phyloP scores from a whole-genome alignment of 2,888 invertebrate genomes.

The Eristalis tenax region DNA sequence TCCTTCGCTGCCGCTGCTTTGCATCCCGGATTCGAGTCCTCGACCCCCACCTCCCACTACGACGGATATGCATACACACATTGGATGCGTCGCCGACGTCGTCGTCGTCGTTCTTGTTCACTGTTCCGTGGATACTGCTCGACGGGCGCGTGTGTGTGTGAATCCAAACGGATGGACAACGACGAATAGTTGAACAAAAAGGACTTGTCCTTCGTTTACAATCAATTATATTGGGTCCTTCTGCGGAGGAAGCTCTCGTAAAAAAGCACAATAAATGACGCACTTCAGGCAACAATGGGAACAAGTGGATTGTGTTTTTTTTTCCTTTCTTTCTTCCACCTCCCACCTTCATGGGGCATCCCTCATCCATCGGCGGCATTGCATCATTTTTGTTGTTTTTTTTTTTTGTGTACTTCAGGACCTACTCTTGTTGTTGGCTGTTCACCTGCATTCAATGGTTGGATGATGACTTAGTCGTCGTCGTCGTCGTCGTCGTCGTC shows the following conservation, averaged over 20 bases:
- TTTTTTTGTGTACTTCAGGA: slow-evolving; percentile 25
- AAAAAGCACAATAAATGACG: slow-evolving; percentile 72
- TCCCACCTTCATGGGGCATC: background rate
- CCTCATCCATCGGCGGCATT: background rate
- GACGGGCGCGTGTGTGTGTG: slow-evolving; percentile 15
- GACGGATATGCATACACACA: slow-evolving; percentile 2
- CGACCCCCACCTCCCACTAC: background rate
- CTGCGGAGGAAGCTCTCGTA: slow-evolving; percentile 64
- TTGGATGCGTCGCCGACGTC: background rate
- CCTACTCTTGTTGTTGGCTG: slow-evolving; percentile 55
- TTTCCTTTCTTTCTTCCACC: background rate
- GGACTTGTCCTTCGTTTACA: slow-evolving; percentile 73
- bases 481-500: slow-evolving; percentile 41
- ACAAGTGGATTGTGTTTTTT: slow-evolving; percentile 66
- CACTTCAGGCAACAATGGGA: slow-evolving; percentile 70
- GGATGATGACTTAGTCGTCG: slow-evolving; percentile 63
- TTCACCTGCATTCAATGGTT: slow-evolving; percentile 69
- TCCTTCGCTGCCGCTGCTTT: slow-evolving; percentile 38
- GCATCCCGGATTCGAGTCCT: slow-evolving; percentile 20
- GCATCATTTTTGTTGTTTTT: background rate
- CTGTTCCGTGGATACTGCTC: slow-evolving; percentile 4
- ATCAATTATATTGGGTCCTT: slow-evolving; percentile 73
- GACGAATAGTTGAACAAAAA: slow-evolving; percentile 62
- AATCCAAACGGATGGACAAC: slow-evolving; percentile 58
- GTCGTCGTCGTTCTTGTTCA: slow-evolving; percentile 8